Evolutionary conservation across 2,113 vertebrate genomes (phyloP), one percentile per base, ranked within the genome.

Genomic region (Cacatua alba): DNA sequence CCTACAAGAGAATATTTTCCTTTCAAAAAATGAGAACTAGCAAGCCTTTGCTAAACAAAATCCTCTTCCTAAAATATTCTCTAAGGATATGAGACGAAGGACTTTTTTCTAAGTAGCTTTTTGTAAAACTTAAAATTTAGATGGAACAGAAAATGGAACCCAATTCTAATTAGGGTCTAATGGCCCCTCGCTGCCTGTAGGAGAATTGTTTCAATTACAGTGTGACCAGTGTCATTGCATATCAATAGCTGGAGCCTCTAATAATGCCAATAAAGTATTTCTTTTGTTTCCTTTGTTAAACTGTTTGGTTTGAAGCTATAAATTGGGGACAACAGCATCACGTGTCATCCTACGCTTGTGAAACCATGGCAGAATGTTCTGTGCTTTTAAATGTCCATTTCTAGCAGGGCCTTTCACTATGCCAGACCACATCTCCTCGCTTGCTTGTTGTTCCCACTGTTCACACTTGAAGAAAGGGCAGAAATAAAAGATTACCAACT

Each of bases 221-320:
- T 80, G 44, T 94, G 91, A 82, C 86, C 91, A 92, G 72, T 39
- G 71, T 25, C 85, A 31, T 81, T 95, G 76, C 96, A 92, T 92
- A 92, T 95, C 84, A 92, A 86, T 89, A 87, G 96, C 72, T 91
- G 80, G 44, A 93, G 39, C 86, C 63, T 92, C 78, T 89, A 95
- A 86, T 93, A 79, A 93, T 82, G 68, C 62, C 79, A 76, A 86
- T 91, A 78, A 87, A 93, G 65, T 82, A 76, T 70, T 94, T 95
- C 76, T 95, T 97, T 93, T 90, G 51, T 91, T 88, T 80, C 67
- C 77, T 90, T 79, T 95, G 94, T 96, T 92, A 75, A 91, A 90
- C 33, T 91, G 65, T 97, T 97, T 94, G 67, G 55, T 77, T 96
- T 94, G 87, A 95, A 88, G 85, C 82, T 92, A 87, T 89, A 95